Evolutionary conservation across 1,140 invertebrate genomes (phyloP).

Genomic region (Zeugodacus cucurbitae): DNA sequence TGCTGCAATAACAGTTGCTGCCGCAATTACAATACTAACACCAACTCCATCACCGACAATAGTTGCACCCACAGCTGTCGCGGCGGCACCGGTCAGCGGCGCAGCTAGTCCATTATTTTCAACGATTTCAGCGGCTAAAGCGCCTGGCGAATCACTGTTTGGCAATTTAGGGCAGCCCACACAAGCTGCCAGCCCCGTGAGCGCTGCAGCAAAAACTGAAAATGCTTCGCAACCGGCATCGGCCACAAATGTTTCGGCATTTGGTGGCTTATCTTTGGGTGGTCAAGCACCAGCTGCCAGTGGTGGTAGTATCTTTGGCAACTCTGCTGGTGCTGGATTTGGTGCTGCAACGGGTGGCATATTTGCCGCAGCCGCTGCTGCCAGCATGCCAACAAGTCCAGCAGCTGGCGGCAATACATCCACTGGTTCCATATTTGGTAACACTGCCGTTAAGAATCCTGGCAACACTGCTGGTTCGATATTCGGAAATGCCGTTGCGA

Average conservation of each 20-base stretch:
- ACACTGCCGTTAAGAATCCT: not conserved
- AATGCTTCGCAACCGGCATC: not conserved
- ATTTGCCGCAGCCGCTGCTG: conserved; percentile 51
- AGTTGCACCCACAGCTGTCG: not conserved
- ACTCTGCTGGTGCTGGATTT: conserved; percentile 49
- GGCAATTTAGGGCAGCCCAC: not conserved
- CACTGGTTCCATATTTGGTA: conserved; percentile 44
- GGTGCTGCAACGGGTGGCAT: conserved; percentile 48
- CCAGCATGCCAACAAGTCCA: conserved; percentile 41
- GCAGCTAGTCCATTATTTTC: not conserved
- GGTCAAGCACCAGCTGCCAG: conserved; percentile 5
- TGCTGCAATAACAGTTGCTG: not conserved
- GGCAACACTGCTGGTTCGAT: not conserved
- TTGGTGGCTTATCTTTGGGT: conserved; percentile 22
- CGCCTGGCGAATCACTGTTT: not conserved
- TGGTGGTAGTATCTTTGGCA: conserved; percentile 53
- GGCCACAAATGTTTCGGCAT: not conserved
- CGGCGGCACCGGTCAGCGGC: not conserved
- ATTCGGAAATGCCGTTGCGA: conserved; percentile 46
- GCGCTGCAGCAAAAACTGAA: not conserved
- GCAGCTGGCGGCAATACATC: not conserved
- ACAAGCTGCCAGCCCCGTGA: not conserved
- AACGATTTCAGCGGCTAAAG: not conserved
- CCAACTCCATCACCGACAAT: conserved; percentile 1
- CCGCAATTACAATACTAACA: not conserved